phyloP scores from a whole-genome alignment of 2,888 invertebrate genomes.

The Catocala fraxini region DNA sequence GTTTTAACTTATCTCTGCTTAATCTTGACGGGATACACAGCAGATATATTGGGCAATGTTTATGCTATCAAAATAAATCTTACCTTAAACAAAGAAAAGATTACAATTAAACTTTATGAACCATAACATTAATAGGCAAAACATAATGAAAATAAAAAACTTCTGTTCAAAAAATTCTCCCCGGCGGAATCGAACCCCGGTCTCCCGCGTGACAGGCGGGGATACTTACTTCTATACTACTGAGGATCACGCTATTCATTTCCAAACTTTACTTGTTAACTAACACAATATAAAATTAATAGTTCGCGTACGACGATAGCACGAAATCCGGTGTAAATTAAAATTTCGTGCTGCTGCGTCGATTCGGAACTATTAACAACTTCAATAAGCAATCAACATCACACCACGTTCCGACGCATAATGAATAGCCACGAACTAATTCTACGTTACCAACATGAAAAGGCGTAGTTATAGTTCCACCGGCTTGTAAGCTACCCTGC shows the following conservation, averaged over 20 bases:
- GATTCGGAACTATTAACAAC: slow-evolving; percentile 68
- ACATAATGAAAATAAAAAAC: too few relatives aligned
- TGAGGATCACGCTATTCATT: background rate
- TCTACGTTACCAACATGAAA: slow-evolving; percentile 71
- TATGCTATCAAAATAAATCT: too few relatives aligned
- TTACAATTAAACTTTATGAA: too few relatives aligned
- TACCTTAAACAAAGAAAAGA: too few relatives aligned
- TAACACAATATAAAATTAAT: slow-evolving; percentile 9
- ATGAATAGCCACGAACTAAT: slow-evolving; percentile 76
- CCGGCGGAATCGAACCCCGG: slow-evolving; percentile 59
- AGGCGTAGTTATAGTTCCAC: slow-evolving; percentile 64
- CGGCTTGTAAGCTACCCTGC: slow-evolving; percentile 54
- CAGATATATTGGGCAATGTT: too few relatives aligned
- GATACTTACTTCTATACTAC: background rate
- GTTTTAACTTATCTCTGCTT: too few relatives aligned
- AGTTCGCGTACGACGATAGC: slow-evolving; percentile 1
- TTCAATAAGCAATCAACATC: slow-evolving; percentile 76
- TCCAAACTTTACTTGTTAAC: background rate
- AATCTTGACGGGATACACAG: too few relatives aligned
- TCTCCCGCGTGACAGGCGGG: slow-evolving; percentile 73
- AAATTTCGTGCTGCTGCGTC: slow-evolving; percentile 48
- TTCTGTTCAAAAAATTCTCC: slow-evolving; percentile 33
- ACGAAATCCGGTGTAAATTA: slow-evolving; percentile 25
- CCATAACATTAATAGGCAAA: too few relatives aligned
- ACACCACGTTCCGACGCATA: slow-evolving; percentile 67